These are phyloP conservation scores for Plectus sambesii DNA, from an alignment of 1,140 invertebrate species.

Conservation along the genomic window DNA sequence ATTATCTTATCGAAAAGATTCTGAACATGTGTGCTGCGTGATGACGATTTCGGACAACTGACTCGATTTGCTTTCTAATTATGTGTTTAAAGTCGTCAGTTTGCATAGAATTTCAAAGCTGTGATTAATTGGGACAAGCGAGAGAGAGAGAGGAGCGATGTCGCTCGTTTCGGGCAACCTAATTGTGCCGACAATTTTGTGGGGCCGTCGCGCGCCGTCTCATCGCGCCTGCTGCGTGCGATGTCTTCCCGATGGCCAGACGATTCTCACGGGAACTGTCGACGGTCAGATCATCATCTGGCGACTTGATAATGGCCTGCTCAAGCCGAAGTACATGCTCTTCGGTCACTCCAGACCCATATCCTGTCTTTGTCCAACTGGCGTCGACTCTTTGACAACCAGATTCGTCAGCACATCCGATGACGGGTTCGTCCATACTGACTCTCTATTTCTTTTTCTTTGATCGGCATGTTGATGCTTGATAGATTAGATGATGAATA, in stretches of 20 bases:
- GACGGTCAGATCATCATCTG: constrained; percentile 96
- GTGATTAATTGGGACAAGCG: no score
- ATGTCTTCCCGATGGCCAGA: constrained; percentile 77
- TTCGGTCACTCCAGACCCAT: constrained; percentile 89
- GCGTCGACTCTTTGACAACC: constrained; percentile 62
- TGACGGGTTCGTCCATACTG: constrained; percentile 25
- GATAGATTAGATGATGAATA: no score
- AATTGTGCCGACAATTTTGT: constrained; percentile 88
- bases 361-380: constrained; percentile 67
- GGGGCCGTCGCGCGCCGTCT: constrained; percentile 85
- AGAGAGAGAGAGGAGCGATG: no score
- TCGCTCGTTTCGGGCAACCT: constrained; percentile 55
- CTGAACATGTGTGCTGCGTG: constrained; percentile 15
- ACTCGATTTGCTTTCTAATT: constrained; percentile 18
- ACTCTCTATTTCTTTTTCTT: constrained; percentile 16
- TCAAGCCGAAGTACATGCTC: constrained; percentile 82
- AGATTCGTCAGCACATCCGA: constrained; percentile 33
- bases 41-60: constrained; percentile 17
- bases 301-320: constrained; percentile 67
- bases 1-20: constrained; percentile 2
- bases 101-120: no score
- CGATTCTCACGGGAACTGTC: constrained; percentile 85
- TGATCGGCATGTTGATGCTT: constrained; percentile 16
- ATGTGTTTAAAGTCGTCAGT: no score
- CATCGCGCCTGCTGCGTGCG: constrained; percentile 90